These are phyloP conservation scores for Plagiodera versicolora DNA, from an alignment of 2,888 invertebrate genomes.

Conservation along the genomic window DNA sequence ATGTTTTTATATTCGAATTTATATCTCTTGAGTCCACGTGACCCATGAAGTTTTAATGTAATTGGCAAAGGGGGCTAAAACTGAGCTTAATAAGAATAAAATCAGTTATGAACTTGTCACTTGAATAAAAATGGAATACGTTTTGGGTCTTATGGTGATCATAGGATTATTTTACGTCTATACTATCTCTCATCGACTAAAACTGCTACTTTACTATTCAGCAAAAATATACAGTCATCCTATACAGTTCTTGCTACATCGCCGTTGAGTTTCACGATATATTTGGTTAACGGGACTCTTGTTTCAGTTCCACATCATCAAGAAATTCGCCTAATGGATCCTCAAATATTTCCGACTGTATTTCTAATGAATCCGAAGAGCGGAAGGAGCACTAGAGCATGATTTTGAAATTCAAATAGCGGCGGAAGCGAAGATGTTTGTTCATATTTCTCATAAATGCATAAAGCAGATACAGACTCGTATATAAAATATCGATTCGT, in stretches of 20 bases:
- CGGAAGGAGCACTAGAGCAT: not conserved
- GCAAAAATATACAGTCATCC: too few relatives aligned
- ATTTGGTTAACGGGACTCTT: not conserved
- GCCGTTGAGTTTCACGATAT: not conserved
- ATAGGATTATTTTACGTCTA: too few relatives aligned
- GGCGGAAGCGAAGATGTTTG: not conserved
- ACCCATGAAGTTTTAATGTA: not conserved
- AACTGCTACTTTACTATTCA: not conserved
- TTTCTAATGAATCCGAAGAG: not conserved
- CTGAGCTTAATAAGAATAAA: too few relatives aligned
- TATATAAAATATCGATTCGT: not conserved
- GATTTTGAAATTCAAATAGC: conserved; percentile 1
- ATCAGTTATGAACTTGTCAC: too few relatives aligned
- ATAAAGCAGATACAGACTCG: not conserved
- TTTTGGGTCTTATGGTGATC: too few relatives aligned
- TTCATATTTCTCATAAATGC: not conserved
- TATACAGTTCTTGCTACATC: not conserved
- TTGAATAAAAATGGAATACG: too few relatives aligned
- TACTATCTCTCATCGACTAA: too few relatives aligned
- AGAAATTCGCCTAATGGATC: not conserved
- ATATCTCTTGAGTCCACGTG: not conserved
- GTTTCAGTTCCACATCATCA: not conserved
- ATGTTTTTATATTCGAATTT: not conserved
- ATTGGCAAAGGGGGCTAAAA: not conserved
- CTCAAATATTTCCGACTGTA: not conserved